Evolutionary conservation across 1,140 invertebrate species (phyloP).

Genomic region (Drosophila miranda): DNA sequence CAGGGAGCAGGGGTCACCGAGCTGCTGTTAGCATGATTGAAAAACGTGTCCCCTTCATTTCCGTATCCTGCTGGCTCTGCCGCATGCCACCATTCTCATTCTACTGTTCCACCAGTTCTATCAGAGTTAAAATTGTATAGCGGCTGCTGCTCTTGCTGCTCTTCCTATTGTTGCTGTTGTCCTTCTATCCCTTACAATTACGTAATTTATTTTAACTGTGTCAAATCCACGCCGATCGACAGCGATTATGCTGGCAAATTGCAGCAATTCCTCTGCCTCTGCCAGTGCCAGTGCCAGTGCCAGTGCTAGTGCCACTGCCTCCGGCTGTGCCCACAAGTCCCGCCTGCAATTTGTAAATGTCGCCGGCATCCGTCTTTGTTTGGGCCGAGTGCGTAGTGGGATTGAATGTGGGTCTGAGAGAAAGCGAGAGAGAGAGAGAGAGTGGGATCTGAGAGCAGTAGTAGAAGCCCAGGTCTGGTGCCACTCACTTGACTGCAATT

Average conservation of each 20-base stretch:
- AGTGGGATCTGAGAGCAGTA: neutral
- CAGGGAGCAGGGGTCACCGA: constrained; percentile 33
- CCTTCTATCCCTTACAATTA: constrained; percentile 64
- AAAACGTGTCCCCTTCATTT: constrained; percentile 62
- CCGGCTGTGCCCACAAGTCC: constrained; percentile 4
- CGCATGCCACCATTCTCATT: constrained; percentile 15
- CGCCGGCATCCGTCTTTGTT: constrained; percentile 59
- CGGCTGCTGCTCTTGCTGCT: constrained; percentile 27
- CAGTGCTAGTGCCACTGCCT: neutral
- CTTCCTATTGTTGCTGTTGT: constrained; percentile 8
- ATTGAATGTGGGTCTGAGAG: neutral
- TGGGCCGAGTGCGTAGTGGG: neutral
- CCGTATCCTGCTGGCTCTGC: constrained; percentile 14
- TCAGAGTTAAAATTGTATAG: constrained; percentile 63
- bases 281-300: constrained; percentile 28
- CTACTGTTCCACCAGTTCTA: constrained; percentile 6
- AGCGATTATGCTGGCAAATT: constrained; percentile 79
- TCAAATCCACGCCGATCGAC: constrained; percentile 79
- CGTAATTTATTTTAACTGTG: constrained; percentile 81
- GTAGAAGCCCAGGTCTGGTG: constrained; percentile 13
- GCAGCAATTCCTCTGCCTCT: constrained; percentile 63
- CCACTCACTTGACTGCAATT: constrained; percentile 74
- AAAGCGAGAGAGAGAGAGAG: neutral
- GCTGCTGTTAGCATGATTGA: constrained; percentile 75
- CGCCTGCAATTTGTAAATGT: constrained; percentile 74